Percentiles rank a stretch among this genome's conserved stretches.
phyloP scores from a whole-genome alignment of 1,140 invertebrate genomes.

The Apis mellifera region DNA sequence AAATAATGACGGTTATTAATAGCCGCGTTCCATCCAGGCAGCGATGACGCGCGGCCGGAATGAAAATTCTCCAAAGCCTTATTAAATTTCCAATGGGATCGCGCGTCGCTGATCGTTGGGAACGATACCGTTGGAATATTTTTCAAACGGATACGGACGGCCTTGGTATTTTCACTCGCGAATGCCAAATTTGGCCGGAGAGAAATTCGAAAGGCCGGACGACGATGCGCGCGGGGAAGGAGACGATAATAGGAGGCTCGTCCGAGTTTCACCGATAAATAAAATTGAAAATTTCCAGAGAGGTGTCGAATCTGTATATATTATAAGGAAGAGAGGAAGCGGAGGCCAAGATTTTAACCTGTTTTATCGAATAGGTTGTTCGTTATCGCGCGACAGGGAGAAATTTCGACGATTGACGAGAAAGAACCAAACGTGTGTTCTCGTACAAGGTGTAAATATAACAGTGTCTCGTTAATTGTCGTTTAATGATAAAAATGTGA shows the following conservation, averaged over 20 bases:
- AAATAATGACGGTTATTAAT: constrained; percentile 46
- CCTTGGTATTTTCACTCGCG: constrained; percentile 8
- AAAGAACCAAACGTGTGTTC: constrained; percentile 32
- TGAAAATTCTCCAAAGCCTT: neutral
- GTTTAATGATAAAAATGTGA: too few relatives aligned
- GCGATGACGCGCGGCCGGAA: neutral
- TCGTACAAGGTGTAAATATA: neutral
- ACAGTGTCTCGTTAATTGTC: too few relatives aligned
- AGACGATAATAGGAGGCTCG: neutral
- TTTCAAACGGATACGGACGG: neutral
- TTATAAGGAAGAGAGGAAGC: too few relatives aligned
- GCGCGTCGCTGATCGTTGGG: neutral
- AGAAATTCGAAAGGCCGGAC: constrained; percentile 23
- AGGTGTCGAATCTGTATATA: too few relatives aligned
- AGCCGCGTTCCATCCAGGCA: neutral
- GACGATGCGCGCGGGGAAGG: neutral
- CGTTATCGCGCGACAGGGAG: neutral
- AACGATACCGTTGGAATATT: neutral
- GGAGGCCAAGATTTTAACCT: neutral
- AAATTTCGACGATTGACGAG: neutral
- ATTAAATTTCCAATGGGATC: neutral
- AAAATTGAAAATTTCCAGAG: neutral
- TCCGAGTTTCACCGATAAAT: neutral
- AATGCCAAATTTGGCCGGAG: constrained; percentile 8
- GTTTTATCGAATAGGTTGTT: constrained; percentile 19